Conservation (phyloP, 2,888 invertebrate species). For the Caenorhabditis sp. region DNA sequence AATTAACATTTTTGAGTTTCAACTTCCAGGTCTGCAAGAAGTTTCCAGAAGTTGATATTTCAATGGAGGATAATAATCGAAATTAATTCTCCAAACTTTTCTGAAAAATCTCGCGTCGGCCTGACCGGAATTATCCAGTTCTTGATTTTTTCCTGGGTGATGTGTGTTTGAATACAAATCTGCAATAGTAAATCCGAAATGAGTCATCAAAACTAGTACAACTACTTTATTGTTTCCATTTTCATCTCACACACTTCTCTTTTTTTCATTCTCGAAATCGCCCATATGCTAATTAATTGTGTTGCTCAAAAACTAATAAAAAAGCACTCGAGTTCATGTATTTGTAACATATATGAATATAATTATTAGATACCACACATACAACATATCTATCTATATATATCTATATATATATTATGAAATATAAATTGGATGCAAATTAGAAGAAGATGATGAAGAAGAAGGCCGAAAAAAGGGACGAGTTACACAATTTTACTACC, state of each 20-base stretch:
- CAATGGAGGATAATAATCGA: no score
- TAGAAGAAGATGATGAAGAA: background rate
- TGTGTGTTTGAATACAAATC: background rate
- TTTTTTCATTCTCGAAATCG: background rate
- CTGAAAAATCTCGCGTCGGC: no score
- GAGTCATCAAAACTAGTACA: background rate
- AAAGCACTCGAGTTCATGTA: slow-evolving; percentile 1
- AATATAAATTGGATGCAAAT: background rate
- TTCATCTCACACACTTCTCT: background rate
- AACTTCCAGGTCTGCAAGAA: no score
- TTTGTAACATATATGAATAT: background rate
- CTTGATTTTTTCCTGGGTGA: no score
- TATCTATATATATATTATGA: no score
- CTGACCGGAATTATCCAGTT: no score
- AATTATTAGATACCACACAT: background rate
- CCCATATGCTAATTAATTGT: background rate
- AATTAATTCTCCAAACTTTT: no score
- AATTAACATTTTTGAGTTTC: no score
- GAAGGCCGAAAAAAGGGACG: background rate
- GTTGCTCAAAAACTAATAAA: slow-evolving; percentile 1
- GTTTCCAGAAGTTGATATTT: no score
- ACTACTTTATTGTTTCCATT: background rate
- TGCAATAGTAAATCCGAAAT: background rate
- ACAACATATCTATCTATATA: background rate
- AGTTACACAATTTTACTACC: background rate